Conservation (phyloP, 2,113 vertebrate species). For the Toxostoma redivivum region DNA sequence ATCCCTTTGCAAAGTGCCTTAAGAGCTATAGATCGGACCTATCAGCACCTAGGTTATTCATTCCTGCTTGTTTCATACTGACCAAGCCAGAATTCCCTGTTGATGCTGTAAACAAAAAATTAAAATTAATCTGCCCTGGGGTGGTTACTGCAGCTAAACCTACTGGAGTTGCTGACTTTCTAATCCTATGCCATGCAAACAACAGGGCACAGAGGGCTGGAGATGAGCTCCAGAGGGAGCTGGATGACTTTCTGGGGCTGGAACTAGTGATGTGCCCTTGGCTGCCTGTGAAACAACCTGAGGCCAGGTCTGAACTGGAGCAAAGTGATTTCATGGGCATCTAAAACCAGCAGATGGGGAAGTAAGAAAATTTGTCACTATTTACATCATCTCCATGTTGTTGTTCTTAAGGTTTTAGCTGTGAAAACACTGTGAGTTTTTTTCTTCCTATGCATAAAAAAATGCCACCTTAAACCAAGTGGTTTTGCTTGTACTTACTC, state of each 20-base stretch:
- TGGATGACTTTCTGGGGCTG: not conserved
- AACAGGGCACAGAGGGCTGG: not conserved
- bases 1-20: not conserved
- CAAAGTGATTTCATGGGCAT: not conserved
- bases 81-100: not conserved
- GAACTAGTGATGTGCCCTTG: not conserved
- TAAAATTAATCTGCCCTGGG: not conserved
- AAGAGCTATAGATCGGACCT: not conserved
- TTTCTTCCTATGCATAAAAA: not conserved
- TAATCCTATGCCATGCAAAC: not conserved
- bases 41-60: not conserved
- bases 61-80: not conserved
- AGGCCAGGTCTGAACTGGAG: not conserved
- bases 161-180: not conserved
- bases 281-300: not conserved
- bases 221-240: not conserved
- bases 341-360: not conserved
- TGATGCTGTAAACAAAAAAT: not conserved
- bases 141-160: not conserved
- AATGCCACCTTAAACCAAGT: not conserved
- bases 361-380: not conserved
- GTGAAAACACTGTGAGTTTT: not conserved
- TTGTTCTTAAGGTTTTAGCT: not conserved
- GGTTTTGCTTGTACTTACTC: slow-evolving; percentile 66
- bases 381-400: not conserved